phyloP scores from a whole-genome alignment of 2,888 invertebrate species.

The Muschampia plurimacula region DNA sequence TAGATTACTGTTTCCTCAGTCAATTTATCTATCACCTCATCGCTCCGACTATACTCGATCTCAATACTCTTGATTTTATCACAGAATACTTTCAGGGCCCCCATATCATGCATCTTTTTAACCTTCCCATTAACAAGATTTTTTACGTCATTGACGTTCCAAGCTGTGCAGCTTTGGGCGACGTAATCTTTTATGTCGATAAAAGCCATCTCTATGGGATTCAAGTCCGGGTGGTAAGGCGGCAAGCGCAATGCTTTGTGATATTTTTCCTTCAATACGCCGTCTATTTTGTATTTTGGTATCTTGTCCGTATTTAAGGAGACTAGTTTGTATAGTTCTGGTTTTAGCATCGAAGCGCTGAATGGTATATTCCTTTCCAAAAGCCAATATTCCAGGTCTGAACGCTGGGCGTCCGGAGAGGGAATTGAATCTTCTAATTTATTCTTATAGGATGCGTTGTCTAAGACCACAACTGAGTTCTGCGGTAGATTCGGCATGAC shows the following conservation, averaged over 20 bases:
- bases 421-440: constrained; percentile 41
- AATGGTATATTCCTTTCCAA: constrained; percentile 41
- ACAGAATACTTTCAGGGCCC: background rate
- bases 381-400: constrained; percentile 45
- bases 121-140: constrained; percentile 39
- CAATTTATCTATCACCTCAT: background rate
- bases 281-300: constrained; percentile 43
- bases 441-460: constrained; percentile 51
- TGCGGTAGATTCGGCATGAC: constrained; percentile 48
- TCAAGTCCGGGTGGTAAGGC: constrained; percentile 50
- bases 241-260: constrained; percentile 46
- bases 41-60: constrained; percentile 6
- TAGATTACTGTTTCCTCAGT: constrained; percentile 5
- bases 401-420: constrained; percentile 42
- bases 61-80: constrained; percentile 4
- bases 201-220: constrained; percentile 48
- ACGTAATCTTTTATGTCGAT: constrained; percentile 41
- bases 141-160: constrained; percentile 21
- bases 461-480: constrained; percentile 40
- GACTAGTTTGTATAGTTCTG: constrained; percentile 47
- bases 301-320: constrained; percentile 42
- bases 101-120: constrained; percentile 38
- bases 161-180: constrained; percentile 39
- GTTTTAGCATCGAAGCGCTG: constrained; percentile 40
- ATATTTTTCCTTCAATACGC: constrained; percentile 41